A percentile compares a stretch with the other conserved stretches of the same genome.
These are phyloP conservation scores for Sciurus vulgaris DNA, from an alignment of 2,797 vertebrate genomes.

Conservation along the genomic window DNA sequence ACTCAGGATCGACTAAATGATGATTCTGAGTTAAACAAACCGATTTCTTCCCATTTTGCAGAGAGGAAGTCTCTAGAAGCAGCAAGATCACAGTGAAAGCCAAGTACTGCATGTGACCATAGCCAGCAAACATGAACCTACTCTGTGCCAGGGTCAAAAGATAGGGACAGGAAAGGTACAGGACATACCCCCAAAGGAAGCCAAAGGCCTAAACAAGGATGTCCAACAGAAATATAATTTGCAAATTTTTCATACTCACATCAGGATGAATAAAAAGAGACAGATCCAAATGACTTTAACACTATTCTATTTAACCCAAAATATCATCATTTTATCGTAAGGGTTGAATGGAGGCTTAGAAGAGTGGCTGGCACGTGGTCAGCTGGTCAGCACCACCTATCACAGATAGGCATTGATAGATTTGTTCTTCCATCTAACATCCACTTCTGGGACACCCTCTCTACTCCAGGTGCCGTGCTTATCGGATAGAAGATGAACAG, in stretches of 20 bases:
- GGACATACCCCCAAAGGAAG: neutral
- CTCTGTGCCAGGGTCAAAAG: neutral
- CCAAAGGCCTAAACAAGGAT: neutral
- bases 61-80: neutral
- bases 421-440: neutral
- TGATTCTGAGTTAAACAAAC: constrained; percentile 26
- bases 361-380: neutral
- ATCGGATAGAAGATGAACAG: neutral
- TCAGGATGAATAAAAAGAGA: neutral
- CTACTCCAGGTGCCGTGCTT: neutral
- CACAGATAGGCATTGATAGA: neutral
- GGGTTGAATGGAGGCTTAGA: neutral
- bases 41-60: neutral
- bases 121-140: neutral
- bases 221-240: neutral
- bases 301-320: neutral
- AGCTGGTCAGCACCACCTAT: neutral
- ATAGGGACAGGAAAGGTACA: neutral
- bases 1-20: neutral
- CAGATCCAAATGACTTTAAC: neutral
- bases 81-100: neutral
- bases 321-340: neutral
- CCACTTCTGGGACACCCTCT: too few species aligned
- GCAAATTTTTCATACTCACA: neutral
- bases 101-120: neutral